phyloP scores from a whole-genome alignment of 1,140 invertebrate species.

The Orussus abietinus region DNA sequence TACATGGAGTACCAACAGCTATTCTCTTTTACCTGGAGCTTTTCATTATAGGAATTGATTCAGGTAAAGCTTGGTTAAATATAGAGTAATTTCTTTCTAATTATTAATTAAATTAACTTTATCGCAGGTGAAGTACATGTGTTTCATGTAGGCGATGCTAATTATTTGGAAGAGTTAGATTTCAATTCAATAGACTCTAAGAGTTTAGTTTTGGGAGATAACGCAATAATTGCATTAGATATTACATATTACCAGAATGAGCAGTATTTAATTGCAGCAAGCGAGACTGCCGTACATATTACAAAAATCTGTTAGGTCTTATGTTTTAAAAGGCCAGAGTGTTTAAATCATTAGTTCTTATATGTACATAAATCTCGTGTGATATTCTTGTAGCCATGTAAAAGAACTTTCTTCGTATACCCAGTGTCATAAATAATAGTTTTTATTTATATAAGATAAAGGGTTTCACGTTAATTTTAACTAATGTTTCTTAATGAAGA shows the following conservation, averaged over 20 bases:
- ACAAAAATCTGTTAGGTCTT: no score
- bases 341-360: no score
- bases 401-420: not conserved
- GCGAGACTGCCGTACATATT: conserved; percentile 5
- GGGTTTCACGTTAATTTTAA: not conserved
- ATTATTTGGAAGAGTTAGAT: conserved; percentile 17
- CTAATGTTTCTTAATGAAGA: not conserved
- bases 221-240: conserved; percentile 26
- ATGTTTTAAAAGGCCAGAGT: no score
- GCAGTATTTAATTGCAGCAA: conserved; percentile 14
- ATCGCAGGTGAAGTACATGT: conserved; percentile 22
- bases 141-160: conserved; percentile 13
- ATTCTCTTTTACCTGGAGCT: conserved; percentile 17
- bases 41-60: conserved; percentile 25
- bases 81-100: not conserved
- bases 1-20: conserved; percentile 18
- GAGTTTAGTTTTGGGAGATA: conserved; percentile 13
- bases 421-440: conserved; percentile 5
- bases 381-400: conserved; percentile 6
- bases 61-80: conserved; percentile 18
- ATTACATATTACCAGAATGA: conserved; percentile 17
- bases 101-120: conserved; percentile 2
- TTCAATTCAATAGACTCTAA: conserved; percentile 15
- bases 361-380: no score
- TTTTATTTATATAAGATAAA: conserved; percentile 8